phyloP scores from a whole-genome alignment of 2,888 invertebrate species.

The Drosophila villosipedis region DNA sequence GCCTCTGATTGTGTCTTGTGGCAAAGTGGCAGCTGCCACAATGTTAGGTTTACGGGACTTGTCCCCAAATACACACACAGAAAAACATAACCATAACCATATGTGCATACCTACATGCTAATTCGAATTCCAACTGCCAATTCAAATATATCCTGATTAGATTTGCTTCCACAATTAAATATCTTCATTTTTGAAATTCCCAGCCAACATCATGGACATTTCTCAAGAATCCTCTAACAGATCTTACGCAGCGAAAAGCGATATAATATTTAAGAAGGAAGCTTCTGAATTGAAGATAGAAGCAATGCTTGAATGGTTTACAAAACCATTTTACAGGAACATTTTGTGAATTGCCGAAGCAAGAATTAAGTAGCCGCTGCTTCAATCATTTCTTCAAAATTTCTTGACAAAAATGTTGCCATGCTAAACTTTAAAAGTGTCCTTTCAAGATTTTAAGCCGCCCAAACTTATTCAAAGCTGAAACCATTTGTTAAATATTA shows the following conservation, averaged over 20 bases:
- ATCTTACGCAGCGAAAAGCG: not conserved
- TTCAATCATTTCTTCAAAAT: not conserved
- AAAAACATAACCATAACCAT: not conserved
- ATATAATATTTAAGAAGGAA: not conserved
- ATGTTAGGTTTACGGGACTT: conserved; percentile 26
- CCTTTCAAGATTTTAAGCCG: not conserved
- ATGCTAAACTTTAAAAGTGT: not conserved
- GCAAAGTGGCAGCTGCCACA: conserved; percentile 47
- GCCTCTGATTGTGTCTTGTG: conserved; percentile 48
- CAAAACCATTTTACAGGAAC: not conserved
- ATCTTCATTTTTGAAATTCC: not conserved
- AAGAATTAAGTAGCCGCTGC: not conserved
- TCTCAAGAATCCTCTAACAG: not conserved
- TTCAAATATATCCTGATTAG: conserved; percentile 43
- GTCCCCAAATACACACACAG: conserved; percentile 7
- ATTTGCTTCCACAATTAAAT: conserved; percentile 3
- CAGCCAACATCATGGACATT: not conserved
- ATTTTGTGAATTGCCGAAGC: not conserved
- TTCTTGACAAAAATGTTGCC: not conserved
- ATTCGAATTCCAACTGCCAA: conserved; percentile 42
- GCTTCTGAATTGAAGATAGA: not conserved
- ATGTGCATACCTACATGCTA: not conserved
- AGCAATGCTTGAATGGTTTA: not conserved
- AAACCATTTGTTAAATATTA: not conserved
- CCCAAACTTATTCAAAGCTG: not conserved